These are phyloP conservation scores for Hormaphis cornu DNA, from an alignment of 1,140 invertebrate genomes.

Conservation along the genomic window DNA sequence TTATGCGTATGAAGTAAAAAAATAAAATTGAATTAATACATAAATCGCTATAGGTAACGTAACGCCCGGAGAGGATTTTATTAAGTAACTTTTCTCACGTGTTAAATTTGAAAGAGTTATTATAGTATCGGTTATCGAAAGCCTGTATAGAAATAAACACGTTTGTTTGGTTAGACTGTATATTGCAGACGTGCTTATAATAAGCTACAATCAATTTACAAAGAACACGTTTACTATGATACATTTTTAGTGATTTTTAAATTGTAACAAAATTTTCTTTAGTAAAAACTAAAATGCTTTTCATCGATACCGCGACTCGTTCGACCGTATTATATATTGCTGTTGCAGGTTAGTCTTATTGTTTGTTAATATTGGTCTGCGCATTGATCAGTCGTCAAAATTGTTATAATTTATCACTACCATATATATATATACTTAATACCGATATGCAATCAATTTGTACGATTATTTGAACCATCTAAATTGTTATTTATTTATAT, in stretches of 20 bases:
- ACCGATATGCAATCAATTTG: constrained; percentile 24
- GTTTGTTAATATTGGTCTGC: constrained; percentile 2
- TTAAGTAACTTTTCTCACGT: neutral
- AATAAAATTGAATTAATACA: neutral
- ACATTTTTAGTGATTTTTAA: neutral
- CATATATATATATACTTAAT: neutral
- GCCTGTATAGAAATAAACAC: too few species aligned
- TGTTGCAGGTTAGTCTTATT: constrained; percentile 6
- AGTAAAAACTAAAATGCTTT: neutral
- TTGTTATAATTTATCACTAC: constrained; percentile 24
- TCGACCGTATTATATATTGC: constrained; percentile 1
- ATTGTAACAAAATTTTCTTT: neutral
- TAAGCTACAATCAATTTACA: too few species aligned
- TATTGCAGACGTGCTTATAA: too few species aligned
- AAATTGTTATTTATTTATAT: constrained; percentile 21
- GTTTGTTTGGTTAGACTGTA: too few species aligned
- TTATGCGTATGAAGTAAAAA: too few species aligned
- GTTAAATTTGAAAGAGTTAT: constrained; percentile 15
- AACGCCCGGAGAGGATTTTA: neutral
- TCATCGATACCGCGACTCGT: constrained; percentile 6
- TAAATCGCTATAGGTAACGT: neutral
- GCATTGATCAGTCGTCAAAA: constrained; percentile 9
- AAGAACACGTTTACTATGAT: too few species aligned
- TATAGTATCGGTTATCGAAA: neutral
- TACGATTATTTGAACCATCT: constrained; percentile 15